These are phyloP conservation scores for Numenius phaeopus DNA, from an alignment of 2,797 vertebrate species.

Conservation along the genomic window DNA sequence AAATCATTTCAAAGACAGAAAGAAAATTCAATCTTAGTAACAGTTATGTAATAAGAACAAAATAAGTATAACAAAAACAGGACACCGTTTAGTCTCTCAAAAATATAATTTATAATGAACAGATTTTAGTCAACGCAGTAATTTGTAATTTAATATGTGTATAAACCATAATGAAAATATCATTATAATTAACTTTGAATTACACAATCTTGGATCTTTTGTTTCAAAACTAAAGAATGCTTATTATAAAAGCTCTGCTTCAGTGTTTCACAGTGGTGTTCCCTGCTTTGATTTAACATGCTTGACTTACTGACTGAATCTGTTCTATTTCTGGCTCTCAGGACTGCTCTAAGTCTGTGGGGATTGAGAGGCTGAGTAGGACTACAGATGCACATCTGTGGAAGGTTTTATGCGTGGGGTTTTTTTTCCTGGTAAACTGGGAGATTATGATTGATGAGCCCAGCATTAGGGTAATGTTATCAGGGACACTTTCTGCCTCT, in stretches of 20 bases:
- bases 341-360: conserved; percentile 51
- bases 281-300: conserved; percentile 55
- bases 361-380: conserved; percentile 65
- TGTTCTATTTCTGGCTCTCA: conserved; percentile 78
- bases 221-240: conserved; percentile 60
- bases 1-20: conserved; percentile 50
- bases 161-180: conserved; percentile 52
- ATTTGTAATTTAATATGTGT: conserved; percentile 38
- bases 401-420: conserved; percentile 58
- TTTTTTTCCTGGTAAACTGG: conserved; percentile 66
- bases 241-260: conserved; percentile 37
- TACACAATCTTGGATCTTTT: conserved; percentile 45
- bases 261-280: conserved; percentile 31
- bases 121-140: conserved; percentile 17
- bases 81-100: neutral
- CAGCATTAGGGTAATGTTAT: conserved; percentile 88
- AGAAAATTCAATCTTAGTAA: conserved; percentile 32
- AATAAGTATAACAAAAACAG: conserved; percentile 41
- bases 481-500: conserved; percentile 84
- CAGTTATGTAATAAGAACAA: conserved; percentile 39
- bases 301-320: conserved; percentile 66
- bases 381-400: conserved; percentile 76
- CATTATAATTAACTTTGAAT: conserved; percentile 53
- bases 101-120: conserved; percentile 20
- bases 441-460: conserved; percentile 91